Evolutionary conservation across 2,888 invertebrate species (phyloP).

Genomic region (Amiota mariae): DNA sequence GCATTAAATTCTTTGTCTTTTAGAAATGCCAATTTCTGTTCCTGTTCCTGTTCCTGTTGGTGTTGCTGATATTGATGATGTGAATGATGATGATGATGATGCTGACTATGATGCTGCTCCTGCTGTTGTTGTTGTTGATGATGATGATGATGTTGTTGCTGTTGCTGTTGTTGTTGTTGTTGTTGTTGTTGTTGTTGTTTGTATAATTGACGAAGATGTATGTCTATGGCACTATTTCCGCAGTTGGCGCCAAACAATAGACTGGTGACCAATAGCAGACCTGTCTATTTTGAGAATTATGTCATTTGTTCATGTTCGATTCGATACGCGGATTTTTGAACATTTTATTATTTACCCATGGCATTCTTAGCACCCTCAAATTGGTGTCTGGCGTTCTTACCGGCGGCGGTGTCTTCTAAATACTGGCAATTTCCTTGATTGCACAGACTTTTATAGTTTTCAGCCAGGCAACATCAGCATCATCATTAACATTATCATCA

Average conservation of each 20-base stretch:
- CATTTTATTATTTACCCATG: constrained; percentile 36
- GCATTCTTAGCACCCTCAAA: constrained; percentile 51
- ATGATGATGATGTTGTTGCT: constrained; percentile 1
- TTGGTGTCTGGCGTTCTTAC: neutral
- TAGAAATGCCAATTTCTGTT: too few relatives aligned
- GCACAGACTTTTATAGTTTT: constrained; percentile 4
- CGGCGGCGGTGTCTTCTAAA: neutral
- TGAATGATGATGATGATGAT: neutral
- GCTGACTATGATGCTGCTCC: neutral
- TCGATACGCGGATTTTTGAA: too few relatives aligned
- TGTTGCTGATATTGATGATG: constrained; percentile 4
- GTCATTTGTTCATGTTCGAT: neutral
- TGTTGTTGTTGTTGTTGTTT: constrained; percentile 8
- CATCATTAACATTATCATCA: too few relatives aligned
- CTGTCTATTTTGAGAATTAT: constrained; percentile 33
- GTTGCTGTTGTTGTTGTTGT: neutral
- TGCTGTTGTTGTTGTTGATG: neutral
- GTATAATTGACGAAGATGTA: constrained; percentile 31
- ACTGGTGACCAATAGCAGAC: constrained; percentile 42
- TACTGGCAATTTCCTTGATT: constrained; percentile 10
- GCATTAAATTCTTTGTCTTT: neutral
- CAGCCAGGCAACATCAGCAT: neutral
- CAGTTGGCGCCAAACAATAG: constrained; percentile 45
- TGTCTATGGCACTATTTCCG: constrained; percentile 48
- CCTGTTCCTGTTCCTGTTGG: neutral